Evolutionary conservation across 1,140 invertebrate genomes (phyloP), one percentile per base, ranked within the genome.

Genomic region (Drosophila gunungcola): DNA sequence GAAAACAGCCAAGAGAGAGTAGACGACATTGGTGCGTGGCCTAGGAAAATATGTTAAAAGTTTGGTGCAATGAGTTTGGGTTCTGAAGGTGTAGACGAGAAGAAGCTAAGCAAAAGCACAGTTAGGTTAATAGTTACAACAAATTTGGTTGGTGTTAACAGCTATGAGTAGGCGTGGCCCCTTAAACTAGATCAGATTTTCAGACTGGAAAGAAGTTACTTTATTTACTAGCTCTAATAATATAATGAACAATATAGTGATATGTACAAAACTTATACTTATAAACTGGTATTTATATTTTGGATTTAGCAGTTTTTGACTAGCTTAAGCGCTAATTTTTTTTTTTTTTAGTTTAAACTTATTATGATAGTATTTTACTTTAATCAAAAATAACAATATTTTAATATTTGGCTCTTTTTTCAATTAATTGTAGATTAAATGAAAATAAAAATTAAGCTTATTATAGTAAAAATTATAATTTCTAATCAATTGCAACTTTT

Each of bases 11-110:
- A 60, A 49, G 16, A 42, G 36, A 39, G 46, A 32, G 13, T 81
- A 73, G 81, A 86, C 82, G 81, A 85, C 81, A 85, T 76, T 82
- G 75, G 82, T 85, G 82, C 83, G 83, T 88, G 67, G 83, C 82
- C 83, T 86, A 85, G 45, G 58, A 78, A 84, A 64, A 57, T 77
- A 70, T 86, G 63, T 73, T 73, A 62, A 69, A 78, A 60, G 58
- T 70, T 76, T 76, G 76, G 83, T 88, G 83, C 83, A 89, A 86
- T 89, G 80, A 83, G 72, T 83, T 78, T 42, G 32, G 27, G 45
- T 56, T 57, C 65, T 78, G 63, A 25, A 61, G 72, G 39, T 65
- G 74, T 61, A 58, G 46, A 45, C 25, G 34, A 57, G 39, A 56
- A 73, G 63, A 80, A 80, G 84, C 85, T 80, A 89, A 90, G 85